Evolutionary conservation across 1,140 invertebrate species (phyloP), one percentile per base, ranked within the genome.

Genomic region (Penaeus vannamei): DNA sequence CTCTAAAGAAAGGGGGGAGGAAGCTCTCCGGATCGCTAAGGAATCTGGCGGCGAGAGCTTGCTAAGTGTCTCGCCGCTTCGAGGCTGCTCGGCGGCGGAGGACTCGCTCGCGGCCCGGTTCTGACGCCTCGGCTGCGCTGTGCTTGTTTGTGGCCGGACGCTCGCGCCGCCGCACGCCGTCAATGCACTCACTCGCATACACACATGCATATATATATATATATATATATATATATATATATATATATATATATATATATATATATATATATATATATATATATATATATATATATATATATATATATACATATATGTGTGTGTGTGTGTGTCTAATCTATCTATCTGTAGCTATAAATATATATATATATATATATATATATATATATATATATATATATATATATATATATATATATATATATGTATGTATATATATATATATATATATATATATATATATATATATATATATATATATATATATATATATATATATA

Each of bases 351-450:
- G 59, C 60, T 83, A 83, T 61, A 83, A 61, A 64, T 84, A 64
- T 32, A 84, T 64, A 84, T 62, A 84, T 84, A 84, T 62, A 84
- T 84, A 84, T 84, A 84, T 84, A 84, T 84, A 84, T 84, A 84
- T 62, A 84, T 84, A 84, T 84, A 84, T 62, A 84, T 84, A 83
- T 83, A 83, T 83, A 83, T 62, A 83, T 83, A 83, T 83, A 83
- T 83, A 83, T 83, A 83, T 83, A 83, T 83, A 83, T 83, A 83
- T 83, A 83, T 83, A 83, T 83, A 61, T 84, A 84, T 84, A 84
- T 84, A 84, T 84, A 84, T 66, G 64, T 84, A 84, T 84, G 64
- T 84, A 83, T 64, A 83, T 64, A 83, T 64, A 83, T 83, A 83
- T 83, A 83, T 83, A 83, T 83, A 83, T 83, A 83, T 83, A 83